Percentiles rank a stretch among this genome's conserved stretches.
phyloP scores from a whole-genome alignment of 1,140 invertebrate genomes.

The Drosophila lini region DNA sequence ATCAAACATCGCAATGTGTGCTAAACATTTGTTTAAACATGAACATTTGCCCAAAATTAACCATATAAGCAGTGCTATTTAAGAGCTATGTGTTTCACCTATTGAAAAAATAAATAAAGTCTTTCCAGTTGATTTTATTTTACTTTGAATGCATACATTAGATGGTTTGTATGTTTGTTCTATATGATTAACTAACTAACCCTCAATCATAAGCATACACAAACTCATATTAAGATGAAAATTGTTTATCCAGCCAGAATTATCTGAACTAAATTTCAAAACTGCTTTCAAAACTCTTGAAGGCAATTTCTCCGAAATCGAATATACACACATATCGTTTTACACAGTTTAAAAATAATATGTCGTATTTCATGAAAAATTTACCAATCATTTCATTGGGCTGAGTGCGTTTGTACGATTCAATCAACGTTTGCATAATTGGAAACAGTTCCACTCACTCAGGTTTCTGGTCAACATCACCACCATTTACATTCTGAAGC shows the following conservation, averaged over 20 bases:
- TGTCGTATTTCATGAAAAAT: constrained; percentile 1
- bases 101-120: not conserved
- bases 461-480: constrained; percentile 13
- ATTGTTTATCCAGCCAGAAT: not conserved
- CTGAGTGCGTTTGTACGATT: constrained; percentile 7
- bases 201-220: not conserved
- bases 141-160: not conserved
- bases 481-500: constrained; percentile 15
- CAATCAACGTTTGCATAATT: constrained; percentile 17
- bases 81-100: not conserved
- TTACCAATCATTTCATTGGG: constrained; percentile 7
- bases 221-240: not conserved
- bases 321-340: not conserved
- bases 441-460: constrained; percentile 15
- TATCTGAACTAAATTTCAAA: not conserved
- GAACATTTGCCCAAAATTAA: too few relatives aligned
- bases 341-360: constrained; percentile 6
- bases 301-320: not conserved
- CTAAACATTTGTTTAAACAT: too few relatives aligned
- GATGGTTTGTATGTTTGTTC: too few relatives aligned
- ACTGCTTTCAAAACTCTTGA: not conserved
- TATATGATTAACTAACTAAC: not conserved
- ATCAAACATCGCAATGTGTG: too few relatives aligned
- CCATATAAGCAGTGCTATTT: not conserved
- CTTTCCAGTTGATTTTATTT: not conserved